phyloP scores from a whole-genome alignment of 2,888 invertebrate species.

The Melinaea marsaeus region DNA sequence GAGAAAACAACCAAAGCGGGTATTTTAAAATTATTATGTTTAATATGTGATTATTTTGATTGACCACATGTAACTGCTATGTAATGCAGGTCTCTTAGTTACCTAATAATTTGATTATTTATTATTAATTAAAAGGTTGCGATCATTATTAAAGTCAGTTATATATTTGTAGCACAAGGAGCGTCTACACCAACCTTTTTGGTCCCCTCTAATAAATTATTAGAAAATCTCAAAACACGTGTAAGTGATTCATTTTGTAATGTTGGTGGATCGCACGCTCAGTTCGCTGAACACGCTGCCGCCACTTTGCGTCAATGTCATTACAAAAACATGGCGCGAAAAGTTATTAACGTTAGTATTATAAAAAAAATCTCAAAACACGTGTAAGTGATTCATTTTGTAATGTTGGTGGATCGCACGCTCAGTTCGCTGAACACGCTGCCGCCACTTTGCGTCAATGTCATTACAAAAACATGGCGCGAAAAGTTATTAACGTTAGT shows the following conservation, averaged over 20 bases:
- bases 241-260: conserved; percentile 40
- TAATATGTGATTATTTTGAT: too few species aligned
- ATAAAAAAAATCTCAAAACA: conserved; percentile 5
- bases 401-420: conserved; percentile 37
- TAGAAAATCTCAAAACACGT: conserved; percentile 37
- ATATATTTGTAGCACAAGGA: background rate
- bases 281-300: conserved; percentile 46
- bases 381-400: conserved; percentile 39
- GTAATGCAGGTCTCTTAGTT: too few species aligned
- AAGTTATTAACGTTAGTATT: conserved; percentile 50
- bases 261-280: conserved; percentile 38
- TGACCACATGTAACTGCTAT: too few species aligned
- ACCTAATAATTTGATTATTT: too few species aligned
- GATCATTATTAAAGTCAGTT: too few species aligned
- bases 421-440: conserved; percentile 47
- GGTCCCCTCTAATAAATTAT: conserved; percentile 7
- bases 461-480: conserved; percentile 44
- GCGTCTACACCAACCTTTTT: background rate
- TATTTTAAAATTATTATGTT: too few species aligned
- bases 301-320: conserved; percentile 40
- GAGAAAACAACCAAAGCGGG: too few species aligned
- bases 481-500: conserved; percentile 52
- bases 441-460: conserved; percentile 38
- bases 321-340: conserved; percentile 45
- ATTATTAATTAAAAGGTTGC: too few species aligned